Base-by-base conservation (phyloP, 2,888 invertebrate genomes). In the Heliconius ismenius region DNA sequence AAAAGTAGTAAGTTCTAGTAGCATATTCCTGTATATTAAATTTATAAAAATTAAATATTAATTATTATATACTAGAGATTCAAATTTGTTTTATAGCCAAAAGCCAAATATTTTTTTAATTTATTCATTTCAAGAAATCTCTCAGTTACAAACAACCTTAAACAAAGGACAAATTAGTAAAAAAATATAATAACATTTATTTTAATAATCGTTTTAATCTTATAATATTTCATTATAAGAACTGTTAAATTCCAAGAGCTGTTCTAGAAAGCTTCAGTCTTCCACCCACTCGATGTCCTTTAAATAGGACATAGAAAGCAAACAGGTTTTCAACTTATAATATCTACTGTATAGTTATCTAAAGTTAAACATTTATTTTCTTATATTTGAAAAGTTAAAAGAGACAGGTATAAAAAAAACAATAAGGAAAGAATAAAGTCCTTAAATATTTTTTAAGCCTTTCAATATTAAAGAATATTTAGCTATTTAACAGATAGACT, bases 271-370 rank as follows among this genome's bases (percentile, higher is more conserved):
- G 24, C 63, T 62, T 63, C 11, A 73, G 60, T 65, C 15, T 54
- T 26, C 73, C 73, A 60, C 76, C 76, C 76, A 76, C 76, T 32
- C 24, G 18, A 26, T 15, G 70, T 74, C 64, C 36, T 74, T 39
- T 62, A 74, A 65, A 68, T 54, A 68, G 67, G 63, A 62, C 74
- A 32, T 74, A 62, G 64, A 76, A 76, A 76, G 78, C 54, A 74
- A 70, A 76, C 74, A 76, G 74, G 82, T 83, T 81, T 82, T 82
- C 80, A 79, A 67, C 72, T 83, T 18, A 43, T 2, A 43, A 67
- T 58, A 54, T 69, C 21, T 11, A 26, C 7, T n/a, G 15, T 32
- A 11, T 49, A 49, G 32, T 70, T 32, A 43, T 43, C 18, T n/a
- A n/a, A 54, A 58, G 58, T 4, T 58, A 10, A 58, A 9, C n/a